Evolutionary conservation across 2,888 invertebrate genomes (phyloP).

Genomic region (Malthinus flaveolus): DNA sequence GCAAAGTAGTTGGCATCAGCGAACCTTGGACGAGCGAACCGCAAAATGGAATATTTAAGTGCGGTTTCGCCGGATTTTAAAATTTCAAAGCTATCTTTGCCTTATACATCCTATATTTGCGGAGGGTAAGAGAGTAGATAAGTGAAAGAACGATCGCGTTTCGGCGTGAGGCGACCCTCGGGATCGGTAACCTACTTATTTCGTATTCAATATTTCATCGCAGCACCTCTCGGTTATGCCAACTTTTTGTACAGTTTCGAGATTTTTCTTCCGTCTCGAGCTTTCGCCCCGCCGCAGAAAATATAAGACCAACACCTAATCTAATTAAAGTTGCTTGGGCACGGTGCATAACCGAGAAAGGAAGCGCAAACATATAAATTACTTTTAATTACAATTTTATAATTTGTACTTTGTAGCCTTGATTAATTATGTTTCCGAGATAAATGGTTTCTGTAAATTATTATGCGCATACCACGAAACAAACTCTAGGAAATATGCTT

Average conservation of each 20-base stretch:
- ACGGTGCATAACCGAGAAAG: constrained; percentile 51
- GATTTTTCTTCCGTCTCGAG: constrained; percentile 24
- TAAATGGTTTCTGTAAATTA: constrained; percentile 52
- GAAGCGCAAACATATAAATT: constrained; percentile 52
- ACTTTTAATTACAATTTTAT: constrained; percentile 56
- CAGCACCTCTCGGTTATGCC: constrained; percentile 32
- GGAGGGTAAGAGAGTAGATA: constrained; percentile 34
- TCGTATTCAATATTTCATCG: constrained; percentile 42
- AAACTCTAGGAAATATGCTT: constrained; percentile 31
- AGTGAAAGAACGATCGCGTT: constrained; percentile 41
- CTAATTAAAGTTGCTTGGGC: constrained; percentile 50
- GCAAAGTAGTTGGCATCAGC: constrained; percentile 27
- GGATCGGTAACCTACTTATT: constrained; percentile 43
- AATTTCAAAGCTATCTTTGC: constrained; percentile 31
- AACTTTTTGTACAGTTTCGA: constrained; percentile 30
- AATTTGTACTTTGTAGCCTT: constrained; percentile 54
- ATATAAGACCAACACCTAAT: constrained; percentile 35
- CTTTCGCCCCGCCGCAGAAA: constrained; percentile 19
- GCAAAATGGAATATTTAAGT: constrained; percentile 35
- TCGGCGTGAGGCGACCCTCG: constrained; percentile 39
- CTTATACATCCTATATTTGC: constrained; percentile 34
- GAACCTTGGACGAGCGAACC: constrained; percentile 27
- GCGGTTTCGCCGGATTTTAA: constrained; percentile 31
- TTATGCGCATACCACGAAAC: constrained; percentile 47
- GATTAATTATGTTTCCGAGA: constrained; percentile 53